These are phyloP conservation scores for Syngnathus floridae DNA, from an alignment of 2,113 vertebrate genomes.

Conservation along the genomic window DNA sequence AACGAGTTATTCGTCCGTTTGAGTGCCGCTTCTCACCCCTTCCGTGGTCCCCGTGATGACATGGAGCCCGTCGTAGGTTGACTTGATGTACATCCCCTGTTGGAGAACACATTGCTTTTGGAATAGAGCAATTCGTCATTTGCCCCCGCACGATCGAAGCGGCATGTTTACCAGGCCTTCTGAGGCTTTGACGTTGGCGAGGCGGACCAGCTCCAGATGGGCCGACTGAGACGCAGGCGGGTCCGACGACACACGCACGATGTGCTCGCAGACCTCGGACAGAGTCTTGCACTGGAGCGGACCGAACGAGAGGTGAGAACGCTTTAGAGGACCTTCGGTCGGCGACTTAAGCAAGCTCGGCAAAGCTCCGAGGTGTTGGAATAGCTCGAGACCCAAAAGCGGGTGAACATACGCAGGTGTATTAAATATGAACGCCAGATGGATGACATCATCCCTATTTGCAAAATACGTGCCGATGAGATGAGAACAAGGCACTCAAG, in stretches of 20 bases:
- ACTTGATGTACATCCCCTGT: constrained; percentile 98
- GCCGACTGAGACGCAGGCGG: constrained; percentile 82
- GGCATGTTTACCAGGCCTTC: constrained; percentile 79
- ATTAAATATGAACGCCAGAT: too few species aligned
- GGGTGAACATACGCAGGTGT: too few species aligned
- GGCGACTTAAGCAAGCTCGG: too few species aligned
- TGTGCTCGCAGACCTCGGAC: constrained; percentile 89
- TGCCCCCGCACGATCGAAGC: neutral
- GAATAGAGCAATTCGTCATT: neutral
- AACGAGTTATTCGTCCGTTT: neutral
- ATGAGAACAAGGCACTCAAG: too few species aligned
- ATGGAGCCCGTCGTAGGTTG: constrained; percentile 94
- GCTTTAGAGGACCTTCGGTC: too few species aligned
- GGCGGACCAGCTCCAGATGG: constrained; percentile 80
- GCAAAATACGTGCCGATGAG: too few species aligned
- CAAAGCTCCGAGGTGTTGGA: too few species aligned
- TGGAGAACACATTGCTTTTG: constrained; percentile 25
- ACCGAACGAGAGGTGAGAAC: neutral
- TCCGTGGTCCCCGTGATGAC: constrained; percentile 97
- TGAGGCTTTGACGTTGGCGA: constrained; percentile 80
- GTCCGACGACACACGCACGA: constrained; percentile 86
- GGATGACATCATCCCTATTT: too few species aligned
- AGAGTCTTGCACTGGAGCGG: constrained; percentile 82
- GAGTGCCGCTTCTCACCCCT: constrained; percentile 79
- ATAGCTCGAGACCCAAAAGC: too few species aligned